Evolutionary conservation across 2,113 vertebrate genomes (phyloP).

Genomic region (Heterotis niloticus): DNA sequence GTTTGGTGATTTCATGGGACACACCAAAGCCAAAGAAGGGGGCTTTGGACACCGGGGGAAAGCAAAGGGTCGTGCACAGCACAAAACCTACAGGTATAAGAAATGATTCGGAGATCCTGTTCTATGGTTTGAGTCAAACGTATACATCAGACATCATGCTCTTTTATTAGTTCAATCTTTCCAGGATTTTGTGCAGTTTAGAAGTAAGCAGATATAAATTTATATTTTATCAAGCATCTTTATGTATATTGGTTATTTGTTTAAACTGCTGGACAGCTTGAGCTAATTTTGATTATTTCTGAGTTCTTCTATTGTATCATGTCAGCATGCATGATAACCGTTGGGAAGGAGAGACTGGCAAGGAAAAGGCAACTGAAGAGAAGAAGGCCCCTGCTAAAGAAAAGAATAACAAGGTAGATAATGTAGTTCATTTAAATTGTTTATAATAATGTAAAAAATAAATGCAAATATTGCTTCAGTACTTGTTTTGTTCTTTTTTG

Average conservation of each 20-base stretch:
- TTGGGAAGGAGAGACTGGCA: constrained; percentile 71
- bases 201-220: no score
- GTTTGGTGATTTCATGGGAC: constrained; percentile 76
- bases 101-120: neutral
- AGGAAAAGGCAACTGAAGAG: constrained; percentile 38
- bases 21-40: constrained; percentile 54
- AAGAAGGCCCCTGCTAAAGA: constrained; percentile 26
- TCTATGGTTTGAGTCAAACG: neutral
- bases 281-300: neutral
- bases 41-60: constrained; percentile 48
- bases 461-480: no score
- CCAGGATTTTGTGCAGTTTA: no score
- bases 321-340: constrained; percentile 86
- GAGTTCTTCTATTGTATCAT: neutral
- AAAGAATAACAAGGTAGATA: constrained; percentile 1
- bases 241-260: neutral
- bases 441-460: neutral
- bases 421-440: neutral
- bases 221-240: no score
- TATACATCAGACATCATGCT: neutral
- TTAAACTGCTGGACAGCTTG: neutral
- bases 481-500: neutral
- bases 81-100: constrained; percentile 74
- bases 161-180: neutral
- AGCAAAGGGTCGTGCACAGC: constrained; percentile 50